These are phyloP conservation scores for Chelon labrosus DNA, from an alignment of 2,797 vertebrate genomes.

Conservation along the genomic window DNA sequence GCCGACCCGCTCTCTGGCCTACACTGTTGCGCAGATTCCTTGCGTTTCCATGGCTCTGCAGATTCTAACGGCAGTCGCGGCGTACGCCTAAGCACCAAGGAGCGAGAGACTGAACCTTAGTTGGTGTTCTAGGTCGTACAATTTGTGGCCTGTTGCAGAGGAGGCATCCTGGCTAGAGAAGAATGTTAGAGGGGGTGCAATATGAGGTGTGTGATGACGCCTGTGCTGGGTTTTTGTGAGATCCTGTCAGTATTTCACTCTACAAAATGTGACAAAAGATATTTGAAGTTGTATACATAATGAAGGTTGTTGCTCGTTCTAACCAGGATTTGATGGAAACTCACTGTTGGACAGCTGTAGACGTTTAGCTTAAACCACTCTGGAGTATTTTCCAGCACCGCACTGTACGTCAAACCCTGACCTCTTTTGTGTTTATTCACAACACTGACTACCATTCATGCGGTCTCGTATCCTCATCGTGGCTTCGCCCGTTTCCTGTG, in stretches of 20 bases:
- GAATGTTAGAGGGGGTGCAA: conserved; percentile 54
- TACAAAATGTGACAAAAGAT: conserved; percentile 49
- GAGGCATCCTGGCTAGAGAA: conserved; percentile 4
- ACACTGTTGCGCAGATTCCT: conserved; percentile 90
- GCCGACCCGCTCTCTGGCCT: conserved; percentile 90
- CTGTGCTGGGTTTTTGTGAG: conserved; percentile 19
- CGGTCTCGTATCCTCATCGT: background rate
- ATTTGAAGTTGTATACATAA: conserved; percentile 58
- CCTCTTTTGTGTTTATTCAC: conserved; percentile 50
- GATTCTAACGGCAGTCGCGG: conserved; percentile 83
- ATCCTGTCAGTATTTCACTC: conserved; percentile 55
- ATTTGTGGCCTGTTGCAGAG: conserved; percentile 1
- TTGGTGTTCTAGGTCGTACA: background rate
- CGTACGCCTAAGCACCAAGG: conserved; percentile 69
- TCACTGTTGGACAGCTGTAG: background rate
- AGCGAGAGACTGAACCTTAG: background rate
- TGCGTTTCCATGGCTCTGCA: conserved; percentile 95
- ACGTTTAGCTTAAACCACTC: conserved; percentile 7
- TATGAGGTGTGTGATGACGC: conserved; percentile 28
- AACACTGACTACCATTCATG: conserved; percentile 35
- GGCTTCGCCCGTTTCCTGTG: conserved; percentile 29
- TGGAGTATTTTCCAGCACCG: conserved; percentile 13
- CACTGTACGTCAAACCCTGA: conserved; percentile 3
- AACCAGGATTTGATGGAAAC: background rate
- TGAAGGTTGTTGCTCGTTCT: conserved; percentile 57